Evolutionary conservation across 2,797 vertebrate genomes (phyloP).

Genomic region (Sebastiscus tertius): DNA sequence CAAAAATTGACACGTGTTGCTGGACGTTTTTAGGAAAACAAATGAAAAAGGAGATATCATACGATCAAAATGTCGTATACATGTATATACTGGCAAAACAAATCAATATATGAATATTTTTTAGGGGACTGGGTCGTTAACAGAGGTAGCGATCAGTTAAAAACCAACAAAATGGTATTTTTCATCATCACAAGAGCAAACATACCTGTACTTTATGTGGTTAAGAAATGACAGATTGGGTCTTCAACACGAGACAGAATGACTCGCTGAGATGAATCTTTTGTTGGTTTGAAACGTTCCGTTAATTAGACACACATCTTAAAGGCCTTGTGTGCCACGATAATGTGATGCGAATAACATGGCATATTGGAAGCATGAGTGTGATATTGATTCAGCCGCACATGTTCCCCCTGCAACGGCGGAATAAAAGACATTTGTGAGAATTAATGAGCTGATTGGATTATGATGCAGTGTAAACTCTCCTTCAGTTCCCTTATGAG

Average conservation of each 20-base stretch:
- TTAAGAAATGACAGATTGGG: background rate
- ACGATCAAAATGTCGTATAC: too few relatives aligned
- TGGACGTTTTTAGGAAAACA: too few relatives aligned
- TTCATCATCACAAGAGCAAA: background rate
- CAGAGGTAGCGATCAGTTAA: background rate
- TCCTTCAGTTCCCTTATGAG: slow-evolving; percentile 56
- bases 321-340: background rate
- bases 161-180: background rate
- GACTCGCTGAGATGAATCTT: background rate
- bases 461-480: slow-evolving; percentile 60
- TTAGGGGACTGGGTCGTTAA: background rate
- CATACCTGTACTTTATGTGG: background rate
- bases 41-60: too few relatives aligned
- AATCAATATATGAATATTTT: background rate
- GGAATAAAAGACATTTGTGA: slow-evolving; percentile 65
- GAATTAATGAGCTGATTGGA: slow-evolving; percentile 72
- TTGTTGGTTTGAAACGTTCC: background rate
- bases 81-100: background rate
- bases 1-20: too few relatives aligned
- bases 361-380: slow-evolving; percentile 2
- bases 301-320: slow-evolving; percentile 29
- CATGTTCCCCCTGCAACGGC: slow-evolving; percentile 32
- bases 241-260: background rate
- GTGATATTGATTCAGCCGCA: slow-evolving; percentile 57
- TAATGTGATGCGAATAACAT: slow-evolving; percentile 18